These are phyloP conservation scores for Phoebastria nigripes DNA, from an alignment of 2,797 vertebrate species.

Conservation along the genomic window DNA sequence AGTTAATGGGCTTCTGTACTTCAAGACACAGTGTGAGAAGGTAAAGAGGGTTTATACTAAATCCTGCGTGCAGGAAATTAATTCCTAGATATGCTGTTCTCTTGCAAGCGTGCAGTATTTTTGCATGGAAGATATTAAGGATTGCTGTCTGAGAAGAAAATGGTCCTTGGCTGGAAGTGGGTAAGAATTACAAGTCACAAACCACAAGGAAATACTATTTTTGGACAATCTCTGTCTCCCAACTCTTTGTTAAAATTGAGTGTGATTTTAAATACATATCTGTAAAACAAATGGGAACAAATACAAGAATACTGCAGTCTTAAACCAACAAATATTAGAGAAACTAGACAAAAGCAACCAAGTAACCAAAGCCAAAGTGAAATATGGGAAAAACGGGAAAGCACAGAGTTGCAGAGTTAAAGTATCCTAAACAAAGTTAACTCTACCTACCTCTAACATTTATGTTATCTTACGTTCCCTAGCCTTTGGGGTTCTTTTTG, in stretches of 20 bases:
- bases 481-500: neutral
- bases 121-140: neutral
- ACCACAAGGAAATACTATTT: neutral
- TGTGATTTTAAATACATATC: neutral
- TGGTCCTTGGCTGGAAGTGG: neutral
- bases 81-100: neutral
- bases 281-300: neutral
- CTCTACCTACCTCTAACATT: neutral
- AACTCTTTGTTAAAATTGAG: neutral
- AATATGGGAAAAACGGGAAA: neutral
- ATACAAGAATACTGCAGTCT: neutral
- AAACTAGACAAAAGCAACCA: neutral
- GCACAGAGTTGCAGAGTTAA: neutral
- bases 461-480: accelerated
- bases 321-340: neutral
- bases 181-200: neutral
- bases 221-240: neutral
- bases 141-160: neutral
- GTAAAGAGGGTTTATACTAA: neutral
- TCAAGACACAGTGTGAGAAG: neutral
- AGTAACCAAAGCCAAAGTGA: neutral
- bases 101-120: neutral
- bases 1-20: neutral
- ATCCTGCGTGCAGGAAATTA: neutral
- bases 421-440: neutral